Percentiles rank a stretch among this genome's conserved stretches.
Conservation (phyloP, 2,113 vertebrate genomes). For the Phalacrocorax brasilianus region DNA sequence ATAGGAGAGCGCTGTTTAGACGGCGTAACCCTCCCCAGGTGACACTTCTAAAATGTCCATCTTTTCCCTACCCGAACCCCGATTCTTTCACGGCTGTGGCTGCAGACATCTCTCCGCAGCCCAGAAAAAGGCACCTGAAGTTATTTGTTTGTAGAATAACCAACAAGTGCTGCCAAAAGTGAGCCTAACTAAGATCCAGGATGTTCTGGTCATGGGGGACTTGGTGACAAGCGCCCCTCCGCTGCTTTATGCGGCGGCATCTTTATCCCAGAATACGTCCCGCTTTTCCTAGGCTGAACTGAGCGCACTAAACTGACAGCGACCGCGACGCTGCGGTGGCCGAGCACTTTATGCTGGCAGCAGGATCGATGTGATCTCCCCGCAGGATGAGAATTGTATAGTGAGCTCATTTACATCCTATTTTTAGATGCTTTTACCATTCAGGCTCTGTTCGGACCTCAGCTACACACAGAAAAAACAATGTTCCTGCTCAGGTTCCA, state of each 20-base stretch:
- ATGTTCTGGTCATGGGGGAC: background rate
- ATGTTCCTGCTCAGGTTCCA: background rate
- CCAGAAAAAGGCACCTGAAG: background rate
- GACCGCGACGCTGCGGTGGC: background rate
- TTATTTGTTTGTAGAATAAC: background rate
- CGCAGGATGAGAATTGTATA: background rate
- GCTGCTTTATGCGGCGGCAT: rapidly evolving
- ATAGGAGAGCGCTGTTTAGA: no score
- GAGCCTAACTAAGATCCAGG: background rate
- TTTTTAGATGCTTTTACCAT: background rate
- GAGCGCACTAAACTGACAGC: background rate
- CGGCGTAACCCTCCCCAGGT: background rate
- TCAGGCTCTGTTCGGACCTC: background rate
- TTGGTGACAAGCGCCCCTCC: rapidly evolving
- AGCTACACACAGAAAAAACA: rapidly evolving
- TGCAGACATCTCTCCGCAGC: background rate
- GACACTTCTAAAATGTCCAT: rapidly evolving
- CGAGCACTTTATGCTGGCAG: background rate
- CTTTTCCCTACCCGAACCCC: rapidly evolving
- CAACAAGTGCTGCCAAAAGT: no score
- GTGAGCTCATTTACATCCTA: background rate
- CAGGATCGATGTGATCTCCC: background rate
- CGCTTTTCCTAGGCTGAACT: background rate
- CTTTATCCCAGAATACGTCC: background rate
- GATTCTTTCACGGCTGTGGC: background rate